Evolutionary conservation across 2,113 vertebrate species (phyloP).

Genomic region (Tetraodon nigroviridis): DNA sequence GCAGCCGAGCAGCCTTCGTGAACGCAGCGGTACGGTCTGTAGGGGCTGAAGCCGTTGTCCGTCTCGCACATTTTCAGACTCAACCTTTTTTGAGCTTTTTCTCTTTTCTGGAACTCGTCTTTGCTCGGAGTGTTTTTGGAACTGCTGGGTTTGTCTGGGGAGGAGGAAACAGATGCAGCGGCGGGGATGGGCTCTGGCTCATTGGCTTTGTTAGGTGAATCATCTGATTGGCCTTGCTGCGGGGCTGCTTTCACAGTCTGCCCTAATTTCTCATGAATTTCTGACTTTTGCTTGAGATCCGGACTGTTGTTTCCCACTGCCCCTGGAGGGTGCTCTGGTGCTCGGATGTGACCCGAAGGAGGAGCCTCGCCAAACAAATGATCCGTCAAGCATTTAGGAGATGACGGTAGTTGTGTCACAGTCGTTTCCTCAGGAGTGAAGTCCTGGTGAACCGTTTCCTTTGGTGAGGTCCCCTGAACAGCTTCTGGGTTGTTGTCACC

Average conservation of each 20-base stretch:
- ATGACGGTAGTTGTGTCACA: constrained; percentile 59
- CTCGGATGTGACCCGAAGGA: constrained; percentile 10
- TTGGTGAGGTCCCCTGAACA: constrained; percentile 25
- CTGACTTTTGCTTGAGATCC: constrained; percentile 30
- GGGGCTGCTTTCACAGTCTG: constrained; percentile 33
- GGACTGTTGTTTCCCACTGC: constrained; percentile 32
- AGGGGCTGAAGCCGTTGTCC: constrained; percentile 81
- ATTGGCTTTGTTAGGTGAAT: constrained; percentile 32
- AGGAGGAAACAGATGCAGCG: constrained; percentile 37
- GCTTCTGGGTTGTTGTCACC: constrained; percentile 25
- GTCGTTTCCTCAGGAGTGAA: constrained; percentile 36
- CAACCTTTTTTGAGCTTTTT: constrained; percentile 71
- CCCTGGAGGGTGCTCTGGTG: constrained; percentile 25
- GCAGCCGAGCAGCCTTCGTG: constrained; percentile 95
- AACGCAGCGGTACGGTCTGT: constrained; percentile 92
- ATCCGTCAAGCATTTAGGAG: constrained; percentile 46
- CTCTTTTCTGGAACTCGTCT: constrained; percentile 53
- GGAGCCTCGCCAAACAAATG: constrained; percentile 16
- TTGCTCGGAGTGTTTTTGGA: constrained; percentile 66
- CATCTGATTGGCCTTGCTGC: constrained; percentile 28
- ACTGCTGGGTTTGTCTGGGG: constrained; percentile 64
- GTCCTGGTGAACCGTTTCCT: constrained; percentile 17
- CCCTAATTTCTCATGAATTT: constrained; percentile 39
- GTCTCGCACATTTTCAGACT: constrained; percentile 61
- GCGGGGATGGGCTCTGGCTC: constrained; percentile 34